A percentile compares a stretch with the other conserved stretches of the same genome.
Evolutionary conservation across 2,113 vertebrate species (phyloP).

Genomic region (Pseudorasbora parva): DNA sequence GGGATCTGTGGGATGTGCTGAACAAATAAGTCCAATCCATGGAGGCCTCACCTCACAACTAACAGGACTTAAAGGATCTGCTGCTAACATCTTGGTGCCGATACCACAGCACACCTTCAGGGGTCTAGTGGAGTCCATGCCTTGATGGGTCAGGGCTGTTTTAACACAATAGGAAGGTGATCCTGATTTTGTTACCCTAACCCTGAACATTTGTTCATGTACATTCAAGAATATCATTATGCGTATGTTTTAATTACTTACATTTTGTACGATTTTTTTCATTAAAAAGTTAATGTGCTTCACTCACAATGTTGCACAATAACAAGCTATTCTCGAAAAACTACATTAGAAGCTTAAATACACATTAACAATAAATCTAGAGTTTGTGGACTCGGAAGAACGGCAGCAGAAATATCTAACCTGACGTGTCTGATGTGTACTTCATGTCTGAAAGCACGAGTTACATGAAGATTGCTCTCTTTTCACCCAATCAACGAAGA

Average conservation of each 20-base stretch:
- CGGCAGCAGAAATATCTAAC: background rate
- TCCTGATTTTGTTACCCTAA: too few relatives aligned
- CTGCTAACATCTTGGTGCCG: too few relatives aligned
- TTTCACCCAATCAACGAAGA: constrained; percentile 31
- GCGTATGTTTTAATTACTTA: background rate
- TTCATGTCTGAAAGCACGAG: background rate
- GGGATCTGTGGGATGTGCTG: too few relatives aligned
- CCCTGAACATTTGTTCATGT: background rate
- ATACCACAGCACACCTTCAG: too few relatives aligned
- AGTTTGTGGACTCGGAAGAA: background rate
- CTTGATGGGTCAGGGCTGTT: too few relatives aligned
- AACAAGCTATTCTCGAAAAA: background rate
- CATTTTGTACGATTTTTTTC: too few relatives aligned
- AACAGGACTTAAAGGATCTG: too few relatives aligned
- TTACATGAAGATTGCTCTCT: constrained; percentile 30
- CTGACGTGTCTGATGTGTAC: constrained; percentile 5
- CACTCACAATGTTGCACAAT: background rate
- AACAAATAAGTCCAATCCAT: too few relatives aligned
- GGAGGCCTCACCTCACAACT: too few relatives aligned
- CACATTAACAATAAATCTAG: background rate
- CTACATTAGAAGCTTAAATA: constrained; percentile 9
- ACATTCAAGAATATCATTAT: background rate
- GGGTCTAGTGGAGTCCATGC: too few relatives aligned
- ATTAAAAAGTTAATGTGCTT: too few relatives aligned
- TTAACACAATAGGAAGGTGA: too few relatives aligned